Base-by-base conservation (phyloP, 2,113 vertebrate species). In the Noturus placidus region DNA sequence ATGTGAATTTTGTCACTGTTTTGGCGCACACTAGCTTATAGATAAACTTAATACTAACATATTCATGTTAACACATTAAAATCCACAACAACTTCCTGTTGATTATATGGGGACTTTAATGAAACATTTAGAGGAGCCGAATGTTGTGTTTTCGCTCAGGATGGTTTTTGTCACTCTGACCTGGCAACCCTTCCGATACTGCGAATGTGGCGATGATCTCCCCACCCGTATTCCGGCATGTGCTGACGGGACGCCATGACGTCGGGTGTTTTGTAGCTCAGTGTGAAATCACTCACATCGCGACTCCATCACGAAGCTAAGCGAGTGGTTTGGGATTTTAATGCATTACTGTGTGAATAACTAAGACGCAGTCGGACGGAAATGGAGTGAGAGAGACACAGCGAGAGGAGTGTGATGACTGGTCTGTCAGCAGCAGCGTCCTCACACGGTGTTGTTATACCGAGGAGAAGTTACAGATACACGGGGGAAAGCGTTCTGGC, bases 191-290 rank as follows among this genome's bases (percentile, higher is more conserved):
- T 25, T 4, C 10, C 0, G 30, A 13, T 38, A 59, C 19, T 0
- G 30, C 0, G 65, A 50, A 50, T 15, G 83, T 38, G 11, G 35
- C 0, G 11, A 14, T 57, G 14, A 9, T 57, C 25, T n/a, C 22
- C 83, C 65, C 50, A 74, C 69, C 84, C 70, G 84, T 85, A 46
- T 85, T 85, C 20, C 3, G 54, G 56, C 19, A 69, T 30, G 90
- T 89, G 86, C 61, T n/a, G 83, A 72, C 79, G 22, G 92, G 94
- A 92, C 93, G 93, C 94, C 93, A 93, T 94, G 94, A 92, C 93
- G 91, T 85, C 35, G 86, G 85, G 87, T 90, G 91, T 89, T 92
- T 92, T 88, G 91, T 89, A 67, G 91, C 91, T 89, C 85, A 72
- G 84, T 83, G 84, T 80, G 87, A 89, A 20, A 59, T 76, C 25